Percentiles rank a stretch among this genome's conserved stretches.
Evolutionary conservation across 2,113 vertebrate species (phyloP).

Genomic region (Rousettus leschenaultii): DNA sequence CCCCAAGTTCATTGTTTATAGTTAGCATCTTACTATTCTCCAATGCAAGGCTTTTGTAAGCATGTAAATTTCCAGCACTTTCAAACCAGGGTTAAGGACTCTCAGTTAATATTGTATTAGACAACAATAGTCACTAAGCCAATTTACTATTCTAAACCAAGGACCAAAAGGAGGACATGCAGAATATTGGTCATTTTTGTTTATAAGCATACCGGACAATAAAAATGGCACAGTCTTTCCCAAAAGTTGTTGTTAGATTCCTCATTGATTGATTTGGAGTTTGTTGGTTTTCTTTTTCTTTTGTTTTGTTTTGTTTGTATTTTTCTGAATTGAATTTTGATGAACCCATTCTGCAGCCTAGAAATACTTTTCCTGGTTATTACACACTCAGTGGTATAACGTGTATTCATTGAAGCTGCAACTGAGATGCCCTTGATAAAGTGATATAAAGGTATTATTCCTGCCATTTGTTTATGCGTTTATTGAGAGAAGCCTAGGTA

Average conservation of each 20-base stretch:
- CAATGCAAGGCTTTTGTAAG: not conserved
- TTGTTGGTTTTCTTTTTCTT: not conserved
- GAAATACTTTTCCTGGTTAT: conserved; percentile 32
- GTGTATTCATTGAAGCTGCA: not conserved
- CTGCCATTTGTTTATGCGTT: not conserved
- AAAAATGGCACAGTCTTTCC: not conserved
- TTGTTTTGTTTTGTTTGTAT: not conserved
- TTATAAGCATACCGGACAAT: not conserved
- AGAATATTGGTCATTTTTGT: not conserved
- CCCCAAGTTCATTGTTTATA: not conserved
- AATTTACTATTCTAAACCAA: not conserved
- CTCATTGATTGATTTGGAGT: not conserved
- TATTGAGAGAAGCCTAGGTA: not conserved
- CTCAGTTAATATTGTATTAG: not conserved
- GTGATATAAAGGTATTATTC: conserved; percentile 33
- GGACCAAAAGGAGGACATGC: not conserved
- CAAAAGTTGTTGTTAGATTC: not conserved
- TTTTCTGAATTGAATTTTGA: conserved; percentile 54
- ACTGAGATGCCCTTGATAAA: conserved; percentile 16
- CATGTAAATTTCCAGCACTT: not conserved
- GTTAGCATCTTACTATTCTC: not conserved
- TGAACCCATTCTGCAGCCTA: conserved; percentile 14
- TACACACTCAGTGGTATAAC: not conserved
- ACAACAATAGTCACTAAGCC: not conserved
- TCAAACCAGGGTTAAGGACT: not conserved